Percentiles rank a stretch among this genome's conserved stretches.
These are phyloP conservation scores for Xyliphius kryptos DNA, from an alignment of 2,113 vertebrate species.

Conservation along the genomic window DNA sequence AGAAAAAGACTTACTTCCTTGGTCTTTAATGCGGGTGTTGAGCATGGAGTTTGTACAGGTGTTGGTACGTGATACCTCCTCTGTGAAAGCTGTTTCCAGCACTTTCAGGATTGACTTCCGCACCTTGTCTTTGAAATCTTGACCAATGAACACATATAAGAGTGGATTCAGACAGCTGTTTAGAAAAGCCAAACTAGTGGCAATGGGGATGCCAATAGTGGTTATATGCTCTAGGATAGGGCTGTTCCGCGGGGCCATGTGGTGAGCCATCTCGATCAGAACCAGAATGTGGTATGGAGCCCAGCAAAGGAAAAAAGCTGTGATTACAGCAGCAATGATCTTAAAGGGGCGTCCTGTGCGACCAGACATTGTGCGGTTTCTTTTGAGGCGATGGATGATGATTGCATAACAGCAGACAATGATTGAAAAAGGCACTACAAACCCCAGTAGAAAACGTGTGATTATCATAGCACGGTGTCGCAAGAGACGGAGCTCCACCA, in stretches of 20 bases:
- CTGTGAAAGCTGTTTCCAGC: constrained; percentile 65
- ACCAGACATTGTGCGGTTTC: constrained; percentile 63
- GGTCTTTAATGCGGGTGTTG: constrained; percentile 59
- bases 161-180: constrained; percentile 75
- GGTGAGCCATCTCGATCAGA: constrained; percentile 59
- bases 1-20: constrained; percentile 57
- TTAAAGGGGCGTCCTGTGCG: constrained; percentile 73
- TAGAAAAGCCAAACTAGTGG: constrained; percentile 65
- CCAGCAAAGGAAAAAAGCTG: constrained; percentile 80
- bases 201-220: constrained; percentile 58
- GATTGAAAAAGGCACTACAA: constrained; percentile 72
- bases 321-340: constrained; percentile 77
- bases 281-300: constrained; percentile 76
- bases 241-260: constrained; percentile 45
- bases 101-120: constrained; percentile 65
- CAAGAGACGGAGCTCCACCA: constrained; percentile 45
- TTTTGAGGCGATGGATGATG: constrained; percentile 66
- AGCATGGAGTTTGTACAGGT: constrained; percentile 62
- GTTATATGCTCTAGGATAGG: constrained; percentile 46
- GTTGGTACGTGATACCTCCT: constrained; percentile 61
- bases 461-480: constrained; percentile 65
- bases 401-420: constrained; percentile 75
- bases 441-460: constrained; percentile 70
- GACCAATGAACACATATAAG: constrained; percentile 74
- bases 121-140: constrained; percentile 71